Evolutionary conservation across 1,140 invertebrate genomes (phyloP).

Genomic region (Holotrichia oblita): DNA sequence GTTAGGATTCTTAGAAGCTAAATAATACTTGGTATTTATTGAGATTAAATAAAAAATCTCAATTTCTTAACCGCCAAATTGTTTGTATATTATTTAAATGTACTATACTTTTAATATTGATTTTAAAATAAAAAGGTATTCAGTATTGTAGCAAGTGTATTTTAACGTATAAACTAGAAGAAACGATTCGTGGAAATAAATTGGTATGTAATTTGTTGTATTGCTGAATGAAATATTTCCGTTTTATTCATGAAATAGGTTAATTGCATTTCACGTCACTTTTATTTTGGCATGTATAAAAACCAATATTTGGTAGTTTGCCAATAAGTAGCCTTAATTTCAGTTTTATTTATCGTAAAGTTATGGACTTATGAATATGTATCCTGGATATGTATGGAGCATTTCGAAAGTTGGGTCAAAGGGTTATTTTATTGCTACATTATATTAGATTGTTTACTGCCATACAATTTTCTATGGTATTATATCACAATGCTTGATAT

Average conservation of each 20-base stretch:
- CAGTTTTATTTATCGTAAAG: not conserved
- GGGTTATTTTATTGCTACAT: no score
- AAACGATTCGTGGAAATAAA: not conserved
- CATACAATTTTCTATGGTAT: no score
- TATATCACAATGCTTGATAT: no score
- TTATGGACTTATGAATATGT: not conserved
- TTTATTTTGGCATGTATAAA: conserved; percentile 2
- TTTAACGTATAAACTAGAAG: not conserved
- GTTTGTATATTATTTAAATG: no score
- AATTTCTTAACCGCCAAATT: no score
- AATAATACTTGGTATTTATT: no score
- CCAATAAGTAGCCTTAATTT: not conserved
- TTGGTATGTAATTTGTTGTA: not conserved
- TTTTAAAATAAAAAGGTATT: no score
- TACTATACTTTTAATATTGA: no score
- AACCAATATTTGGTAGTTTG: not conserved
- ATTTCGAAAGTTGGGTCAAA: not conserved
- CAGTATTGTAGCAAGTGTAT: not conserved
- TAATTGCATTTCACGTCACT: not conserved
- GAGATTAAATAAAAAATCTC: no score
- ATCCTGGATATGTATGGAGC: not conserved
- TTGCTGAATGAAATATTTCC: conserved; percentile 1
- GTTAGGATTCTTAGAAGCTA: no score
- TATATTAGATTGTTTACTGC: no score
- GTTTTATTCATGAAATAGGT: not conserved